Conservation (phyloP, 2,888 invertebrate species). For the Theristus sp. region DNA sequence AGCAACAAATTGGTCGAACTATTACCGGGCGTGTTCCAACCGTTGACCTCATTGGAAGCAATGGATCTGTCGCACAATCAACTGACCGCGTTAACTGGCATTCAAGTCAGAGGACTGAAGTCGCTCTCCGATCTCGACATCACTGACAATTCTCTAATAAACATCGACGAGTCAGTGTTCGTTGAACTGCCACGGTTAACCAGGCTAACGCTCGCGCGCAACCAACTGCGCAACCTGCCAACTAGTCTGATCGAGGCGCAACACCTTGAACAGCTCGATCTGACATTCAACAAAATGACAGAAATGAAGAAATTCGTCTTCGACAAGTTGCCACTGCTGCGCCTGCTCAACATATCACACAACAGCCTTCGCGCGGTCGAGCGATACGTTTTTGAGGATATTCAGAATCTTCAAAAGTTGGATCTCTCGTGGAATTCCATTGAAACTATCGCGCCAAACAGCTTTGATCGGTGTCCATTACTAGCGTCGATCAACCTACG, state of each 20-base stretch:
- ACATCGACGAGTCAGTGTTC: neutral
- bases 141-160: neutral
- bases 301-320: neutral
- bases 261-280: neutral
- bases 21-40: neutral
- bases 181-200: neutral
- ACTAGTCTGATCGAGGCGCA: neutral
- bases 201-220: neutral
- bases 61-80: neutral
- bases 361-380: neutral
- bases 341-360: neutral
- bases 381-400: neutral
- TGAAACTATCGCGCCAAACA: neutral
- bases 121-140: neutral
- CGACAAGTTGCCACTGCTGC: neutral
- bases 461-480: neutral
- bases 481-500: neutral
- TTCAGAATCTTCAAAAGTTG: neutral
- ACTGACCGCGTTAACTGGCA: neutral
- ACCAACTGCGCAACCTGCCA: neutral
- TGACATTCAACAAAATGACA: neutral
- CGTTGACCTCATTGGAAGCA: neutral
- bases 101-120: neutral
- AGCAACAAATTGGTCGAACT: neutral
- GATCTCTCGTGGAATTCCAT: neutral